These are phyloP conservation scores for Loriculus beryllinus DNA, from an alignment of 2,797 vertebrate species.

Conservation along the genomic window DNA sequence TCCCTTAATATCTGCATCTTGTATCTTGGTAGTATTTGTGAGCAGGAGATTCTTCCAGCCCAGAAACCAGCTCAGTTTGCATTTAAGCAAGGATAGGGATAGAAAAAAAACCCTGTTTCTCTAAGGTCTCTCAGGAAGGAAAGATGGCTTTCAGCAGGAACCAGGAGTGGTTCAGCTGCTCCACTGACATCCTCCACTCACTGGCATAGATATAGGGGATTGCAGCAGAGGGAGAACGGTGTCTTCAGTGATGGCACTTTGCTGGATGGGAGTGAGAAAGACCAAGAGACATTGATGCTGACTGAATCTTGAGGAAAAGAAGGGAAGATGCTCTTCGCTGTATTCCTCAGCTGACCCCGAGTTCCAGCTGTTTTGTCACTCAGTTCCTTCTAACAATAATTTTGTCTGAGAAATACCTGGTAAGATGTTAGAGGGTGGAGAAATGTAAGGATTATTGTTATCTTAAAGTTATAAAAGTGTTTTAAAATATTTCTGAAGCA, in stretches of 20 bases:
- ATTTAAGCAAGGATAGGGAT: background rate
- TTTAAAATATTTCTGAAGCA: background rate
- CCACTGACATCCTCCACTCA: accelerated
- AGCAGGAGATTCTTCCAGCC: background rate
- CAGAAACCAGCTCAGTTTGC: background rate
- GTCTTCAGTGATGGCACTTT: background rate
- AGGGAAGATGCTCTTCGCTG: background rate
- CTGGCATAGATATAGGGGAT: background rate
- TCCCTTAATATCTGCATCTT: background rate
- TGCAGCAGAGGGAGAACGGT: background rate
- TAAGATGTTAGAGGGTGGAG: background rate
- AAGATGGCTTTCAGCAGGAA: accelerated
- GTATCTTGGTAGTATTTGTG: background rate
- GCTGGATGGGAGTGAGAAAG: background rate
- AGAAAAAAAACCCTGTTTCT: background rate
- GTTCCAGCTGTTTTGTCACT: background rate
- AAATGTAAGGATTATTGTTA: background rate
- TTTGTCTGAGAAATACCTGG: background rate
- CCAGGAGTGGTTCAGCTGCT: background rate
- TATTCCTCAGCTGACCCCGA: background rate
- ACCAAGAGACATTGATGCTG: background rate
- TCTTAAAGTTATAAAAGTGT: background rate
- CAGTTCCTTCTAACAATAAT: background rate
- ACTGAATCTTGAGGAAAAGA: background rate
- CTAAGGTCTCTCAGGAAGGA: background rate